These are phyloP conservation scores for Cotesia vestalis DNA, from an alignment of 1,140 invertebrate species.

Conservation along the genomic window DNA sequence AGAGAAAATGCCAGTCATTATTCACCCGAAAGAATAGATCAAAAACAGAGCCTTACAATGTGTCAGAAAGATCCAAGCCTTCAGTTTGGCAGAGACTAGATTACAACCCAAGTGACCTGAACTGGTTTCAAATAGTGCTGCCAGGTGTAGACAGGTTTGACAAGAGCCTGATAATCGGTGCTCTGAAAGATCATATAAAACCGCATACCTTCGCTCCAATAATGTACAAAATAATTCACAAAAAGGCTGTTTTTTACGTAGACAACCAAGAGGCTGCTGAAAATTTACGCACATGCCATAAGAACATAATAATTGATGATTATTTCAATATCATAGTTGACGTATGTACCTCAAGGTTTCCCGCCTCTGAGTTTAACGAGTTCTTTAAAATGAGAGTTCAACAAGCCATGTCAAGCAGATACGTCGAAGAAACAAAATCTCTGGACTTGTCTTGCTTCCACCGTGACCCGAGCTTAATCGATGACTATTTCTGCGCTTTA, in stretches of 20 bases:
- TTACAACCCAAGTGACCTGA: no score
- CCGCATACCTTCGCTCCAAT: conserved; percentile 74
- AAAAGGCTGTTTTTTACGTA: conserved; percentile 73
- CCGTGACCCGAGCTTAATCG: conserved; percentile 77
- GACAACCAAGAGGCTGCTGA: conserved; percentile 75
- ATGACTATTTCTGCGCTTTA: conserved; percentile 78
- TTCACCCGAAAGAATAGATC: no score
- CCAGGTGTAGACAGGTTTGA: conserved; percentile 78
- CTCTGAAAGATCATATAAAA: conserved; percentile 69
- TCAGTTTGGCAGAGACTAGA: no score
- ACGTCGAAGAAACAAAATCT: conserved; percentile 77
- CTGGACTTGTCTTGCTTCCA: conserved; percentile 84
- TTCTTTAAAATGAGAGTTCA: conserved; percentile 77
- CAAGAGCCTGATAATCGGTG: conserved; percentile 72
- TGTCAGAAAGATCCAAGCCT: no score
- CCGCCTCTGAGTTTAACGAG: conserved; percentile 72
- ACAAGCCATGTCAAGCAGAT: conserved; percentile 80
- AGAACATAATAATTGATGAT: conserved; percentile 73
- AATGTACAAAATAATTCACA: conserved; percentile 65
- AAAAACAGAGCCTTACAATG: no score
- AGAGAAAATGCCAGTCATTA: no score
- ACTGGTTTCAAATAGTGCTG: conserved; percentile 57
- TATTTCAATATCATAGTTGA: conserved; percentile 74
- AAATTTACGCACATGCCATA: conserved; percentile 70
- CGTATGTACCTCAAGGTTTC: conserved; percentile 69